These are phyloP conservation scores for Cricetomys ansorgei DNA, from an alignment of 2,113 vertebrate species.

Conservation along the genomic window DNA sequence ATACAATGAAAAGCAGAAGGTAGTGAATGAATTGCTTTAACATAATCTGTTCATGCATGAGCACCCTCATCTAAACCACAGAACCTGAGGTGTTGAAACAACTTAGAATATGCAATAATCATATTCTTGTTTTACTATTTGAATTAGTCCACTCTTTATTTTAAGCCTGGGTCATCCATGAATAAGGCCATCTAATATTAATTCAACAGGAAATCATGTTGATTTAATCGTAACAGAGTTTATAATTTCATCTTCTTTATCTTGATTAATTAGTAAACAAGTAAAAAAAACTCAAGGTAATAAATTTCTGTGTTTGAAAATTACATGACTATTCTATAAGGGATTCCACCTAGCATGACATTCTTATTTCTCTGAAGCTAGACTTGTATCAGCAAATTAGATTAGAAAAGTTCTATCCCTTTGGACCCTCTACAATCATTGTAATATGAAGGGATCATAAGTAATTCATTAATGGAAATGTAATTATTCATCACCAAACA, in stretches of 20 bases:
- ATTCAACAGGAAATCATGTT: neutral
- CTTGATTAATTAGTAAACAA: constrained; percentile 54
- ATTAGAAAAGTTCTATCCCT: neutral
- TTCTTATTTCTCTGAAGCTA: neutral
- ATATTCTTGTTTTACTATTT: neutral
- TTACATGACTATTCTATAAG: neutral
- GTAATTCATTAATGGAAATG: neutral
- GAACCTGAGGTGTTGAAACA: neutral
- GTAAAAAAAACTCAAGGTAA: neutral
- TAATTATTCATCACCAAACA: constrained; percentile 1
- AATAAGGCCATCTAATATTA: neutral
- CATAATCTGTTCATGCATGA: neutral
- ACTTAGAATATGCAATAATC: neutral
- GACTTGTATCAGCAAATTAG: neutral
- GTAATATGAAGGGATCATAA: neutral
- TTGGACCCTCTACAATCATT: neutral
- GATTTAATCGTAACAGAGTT: neutral
- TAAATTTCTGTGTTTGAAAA: constrained; percentile 45
- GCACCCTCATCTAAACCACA: neutral
- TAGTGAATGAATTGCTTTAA: neutral
- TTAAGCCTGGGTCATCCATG: neutral
- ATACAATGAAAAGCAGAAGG: neutral
- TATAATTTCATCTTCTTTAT: neutral
- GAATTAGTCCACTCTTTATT: neutral
- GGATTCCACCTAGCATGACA: neutral